These are phyloP conservation scores for Melanocharis versteri DNA, from an alignment of 2,113 vertebrate genomes.

Conservation along the genomic window DNA sequence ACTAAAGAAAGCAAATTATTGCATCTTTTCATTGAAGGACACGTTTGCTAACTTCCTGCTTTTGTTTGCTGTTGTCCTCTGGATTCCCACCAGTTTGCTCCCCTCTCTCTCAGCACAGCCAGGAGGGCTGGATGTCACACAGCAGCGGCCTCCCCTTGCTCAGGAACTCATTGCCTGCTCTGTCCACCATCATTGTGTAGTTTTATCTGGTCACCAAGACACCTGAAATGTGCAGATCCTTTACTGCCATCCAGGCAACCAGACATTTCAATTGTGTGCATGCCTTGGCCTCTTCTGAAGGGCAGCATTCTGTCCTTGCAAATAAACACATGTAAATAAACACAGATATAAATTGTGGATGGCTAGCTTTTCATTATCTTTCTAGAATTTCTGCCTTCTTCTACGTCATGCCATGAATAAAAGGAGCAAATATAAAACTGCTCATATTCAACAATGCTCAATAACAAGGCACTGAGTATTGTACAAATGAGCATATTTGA, in stretches of 20 bases:
- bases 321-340: background rate
- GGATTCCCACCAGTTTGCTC: background rate
- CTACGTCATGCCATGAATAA: background rate
- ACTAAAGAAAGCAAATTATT: background rate
- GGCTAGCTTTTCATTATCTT: background rate
- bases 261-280: background rate
- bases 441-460: background rate
- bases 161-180: background rate
- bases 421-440: conserved; percentile 7
- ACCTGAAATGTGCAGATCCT: background rate
- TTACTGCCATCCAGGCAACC: background rate
- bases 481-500: conserved; percentile 44
- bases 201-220: background rate
- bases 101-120: fast-evolving
- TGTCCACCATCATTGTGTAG: background rate
- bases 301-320: background rate
- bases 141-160: background rate
- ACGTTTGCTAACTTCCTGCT: background rate
- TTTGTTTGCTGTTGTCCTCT: background rate
- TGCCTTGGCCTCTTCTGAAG: background rate
- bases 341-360: background rate
- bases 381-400: background rate
- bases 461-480: conserved; percentile 47
- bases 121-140: background rate
- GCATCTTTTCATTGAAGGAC: background rate